Evolutionary conservation across 1,140 invertebrate species (phyloP), one percentile per base, ranked within the genome.

Genomic region (Caenorhabditis tropicalis): DNA sequence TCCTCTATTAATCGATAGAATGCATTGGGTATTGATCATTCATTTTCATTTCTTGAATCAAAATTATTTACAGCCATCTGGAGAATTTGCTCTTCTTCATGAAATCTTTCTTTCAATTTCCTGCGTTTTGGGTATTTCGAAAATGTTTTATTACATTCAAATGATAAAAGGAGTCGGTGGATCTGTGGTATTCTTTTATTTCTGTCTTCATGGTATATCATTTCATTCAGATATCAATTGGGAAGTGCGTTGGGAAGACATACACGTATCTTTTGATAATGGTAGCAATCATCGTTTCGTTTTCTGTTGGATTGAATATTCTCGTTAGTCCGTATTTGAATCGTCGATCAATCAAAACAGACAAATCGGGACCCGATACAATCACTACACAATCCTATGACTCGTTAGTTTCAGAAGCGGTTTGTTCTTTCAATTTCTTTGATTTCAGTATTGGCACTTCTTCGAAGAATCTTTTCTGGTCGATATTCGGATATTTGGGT

Each of bases 191-290:
- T 21, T 10, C 24, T 1, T 6, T 27, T 27, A 10, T 21, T 19
- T 39, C 31, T 39, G 3, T 39, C 33, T 16, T n/a, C 21, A 81
- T 51, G 36, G 12, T 29, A 0, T 27, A 16, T 29, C 6, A 53
- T 12, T 24, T 24, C 31, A 27, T 87, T 33, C 53, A 89, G 88
- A 89, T 89, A n/a, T 89, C 88, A 19, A 87, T 87, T 24, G 88
- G 88, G 12, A 83, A 85, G 15, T 89, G 88, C 53, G 84, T 89
- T 16, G 43, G 80, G 4, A 53, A 83, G n/a, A 81, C 89, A 21
- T 83, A 83, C 70, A 70, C 88, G 19, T 88, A 88, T 43, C 81
- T 88, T 48, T 15, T 84, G 3, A 89, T 88, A 58, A 89, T 88
- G 88, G 19, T 24, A 4, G 36, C 90, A 16, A 70, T 88, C 33